Percentiles rank a stretch among this genome's conserved stretches.
phyloP scores from a whole-genome alignment of 2,113 vertebrate genomes.

The Greenwoodochromis staneri region DNA sequence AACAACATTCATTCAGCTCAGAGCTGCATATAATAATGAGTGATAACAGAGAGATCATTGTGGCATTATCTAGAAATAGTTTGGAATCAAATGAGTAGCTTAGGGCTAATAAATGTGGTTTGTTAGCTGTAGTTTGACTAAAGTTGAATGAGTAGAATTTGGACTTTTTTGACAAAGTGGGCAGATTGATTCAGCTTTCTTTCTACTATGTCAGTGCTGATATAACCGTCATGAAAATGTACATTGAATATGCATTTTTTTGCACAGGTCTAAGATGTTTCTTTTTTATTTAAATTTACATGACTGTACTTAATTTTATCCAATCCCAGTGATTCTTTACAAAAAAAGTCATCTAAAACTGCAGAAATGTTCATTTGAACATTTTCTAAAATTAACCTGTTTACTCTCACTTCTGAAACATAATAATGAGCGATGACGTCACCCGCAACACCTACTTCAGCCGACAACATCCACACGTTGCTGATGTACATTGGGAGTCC shows the following conservation, averaged over 20 bases:
- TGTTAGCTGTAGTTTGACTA: not conserved
- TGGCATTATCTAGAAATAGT: not conserved
- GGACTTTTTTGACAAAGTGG: not conserved
- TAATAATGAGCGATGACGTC: not conserved
- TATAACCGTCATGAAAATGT: rapidly evolving
- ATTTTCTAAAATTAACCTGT: not conserved
- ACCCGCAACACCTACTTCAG: not conserved
- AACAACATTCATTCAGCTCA: not conserved
- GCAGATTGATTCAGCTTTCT: rapidly evolving
- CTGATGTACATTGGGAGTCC: not conserved
- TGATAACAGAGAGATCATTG: rapidly evolving
- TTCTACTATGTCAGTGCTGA: not conserved
- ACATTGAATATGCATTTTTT: not conserved
- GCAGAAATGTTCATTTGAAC: not conserved
- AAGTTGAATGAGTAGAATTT: not conserved
- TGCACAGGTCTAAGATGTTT: rapidly evolving
- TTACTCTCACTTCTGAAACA: not conserved
- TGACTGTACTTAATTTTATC: not conserved
- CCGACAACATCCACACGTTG: not conserved
- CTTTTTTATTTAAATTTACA: not conserved
- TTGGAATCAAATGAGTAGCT: not conserved
- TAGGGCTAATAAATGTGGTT: not conserved
- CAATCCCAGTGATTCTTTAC: not conserved
- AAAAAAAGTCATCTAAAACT: not conserved
- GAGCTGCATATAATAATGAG: not conserved